A percentile compares a stretch with the other conserved stretches of the same genome.
phyloP scores from a whole-genome alignment of 2,888 invertebrate genomes.

The Pristionchus maxplancki region DNA sequence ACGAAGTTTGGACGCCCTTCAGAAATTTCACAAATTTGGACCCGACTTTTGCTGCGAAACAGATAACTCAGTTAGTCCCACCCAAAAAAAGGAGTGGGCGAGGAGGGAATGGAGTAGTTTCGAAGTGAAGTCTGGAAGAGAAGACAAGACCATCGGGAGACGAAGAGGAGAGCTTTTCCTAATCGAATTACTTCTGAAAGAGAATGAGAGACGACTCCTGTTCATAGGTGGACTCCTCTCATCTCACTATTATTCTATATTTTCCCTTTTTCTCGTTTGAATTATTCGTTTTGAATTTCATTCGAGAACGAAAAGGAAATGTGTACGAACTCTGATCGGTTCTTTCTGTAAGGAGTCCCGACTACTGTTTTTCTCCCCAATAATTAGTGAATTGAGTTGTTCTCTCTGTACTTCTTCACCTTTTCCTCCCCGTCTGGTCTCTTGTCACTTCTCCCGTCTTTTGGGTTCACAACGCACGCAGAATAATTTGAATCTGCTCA shows the following conservation, averaged over 20 bases:
- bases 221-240: not conserved
- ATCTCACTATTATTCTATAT: not conserved
- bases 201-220: constrained; percentile 4
- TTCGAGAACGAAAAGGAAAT: not conserved
- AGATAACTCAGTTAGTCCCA: not conserved
- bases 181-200: not conserved
- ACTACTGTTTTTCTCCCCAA: not conserved
- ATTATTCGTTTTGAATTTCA: not conserved
- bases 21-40: not conserved
- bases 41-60: not conserved
- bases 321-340: not conserved
- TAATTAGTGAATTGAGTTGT: not conserved
- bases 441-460: not conserved
- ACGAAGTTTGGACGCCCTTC: no score
- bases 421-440: not conserved
- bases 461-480: not conserved
- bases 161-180: not conserved
- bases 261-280: not conserved
- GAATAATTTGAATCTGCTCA: not conserved
- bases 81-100: not conserved
- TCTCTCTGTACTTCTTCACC: not conserved
- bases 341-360: not conserved
- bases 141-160: not conserved
- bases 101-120: not conserved
- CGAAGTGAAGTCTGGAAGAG: not conserved